Evolutionary conservation across 1,140 invertebrate species (phyloP).

Genomic region (Pachyrhynchus sulphureomaculatus): DNA sequence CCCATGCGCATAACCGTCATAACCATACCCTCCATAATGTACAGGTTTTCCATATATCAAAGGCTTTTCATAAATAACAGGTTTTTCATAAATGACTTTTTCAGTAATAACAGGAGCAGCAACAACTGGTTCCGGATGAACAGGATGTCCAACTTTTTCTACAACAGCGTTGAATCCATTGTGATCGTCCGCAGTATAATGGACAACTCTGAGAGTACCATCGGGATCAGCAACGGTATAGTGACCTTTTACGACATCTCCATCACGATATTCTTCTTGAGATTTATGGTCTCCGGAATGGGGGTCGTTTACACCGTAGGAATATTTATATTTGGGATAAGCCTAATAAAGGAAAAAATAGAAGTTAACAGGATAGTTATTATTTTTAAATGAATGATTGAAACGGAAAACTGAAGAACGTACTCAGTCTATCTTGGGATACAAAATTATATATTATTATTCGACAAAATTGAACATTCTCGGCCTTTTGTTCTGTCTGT

Average conservation of each 20-base stretch:
- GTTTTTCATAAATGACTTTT: conserved; percentile 13
- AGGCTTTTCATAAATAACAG: background rate
- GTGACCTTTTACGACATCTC: conserved; percentile 56
- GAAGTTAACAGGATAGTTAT: background rate
- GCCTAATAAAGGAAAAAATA: conserved; percentile 40
- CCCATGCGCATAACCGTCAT: conserved; percentile 2
- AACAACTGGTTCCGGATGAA: conserved; percentile 28
- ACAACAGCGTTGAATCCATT: conserved; percentile 50
- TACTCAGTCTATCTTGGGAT: too few relatives aligned
- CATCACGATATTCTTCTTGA: conserved; percentile 57
- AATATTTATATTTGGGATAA: conserved; percentile 56
- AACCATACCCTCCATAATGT: conserved; percentile 8
- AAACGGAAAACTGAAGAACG: too few relatives aligned
- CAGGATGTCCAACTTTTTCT: conserved; percentile 21
- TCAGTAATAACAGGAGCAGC: background rate
- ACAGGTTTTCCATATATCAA: too few relatives aligned
- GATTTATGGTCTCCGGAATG: conserved; percentile 59
- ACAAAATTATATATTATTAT: too few relatives aligned
- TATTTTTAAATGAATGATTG: background rate
- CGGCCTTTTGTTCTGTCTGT: too few relatives aligned
- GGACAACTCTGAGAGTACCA: conserved; percentile 56
- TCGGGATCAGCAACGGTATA: conserved; percentile 53
- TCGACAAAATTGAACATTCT: too few relatives aligned
- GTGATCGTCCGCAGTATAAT: conserved; percentile 57
- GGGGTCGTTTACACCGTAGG: conserved; percentile 57